phyloP scores from a whole-genome alignment of 2,888 invertebrate species.

The Tetragonisca angustula region DNA sequence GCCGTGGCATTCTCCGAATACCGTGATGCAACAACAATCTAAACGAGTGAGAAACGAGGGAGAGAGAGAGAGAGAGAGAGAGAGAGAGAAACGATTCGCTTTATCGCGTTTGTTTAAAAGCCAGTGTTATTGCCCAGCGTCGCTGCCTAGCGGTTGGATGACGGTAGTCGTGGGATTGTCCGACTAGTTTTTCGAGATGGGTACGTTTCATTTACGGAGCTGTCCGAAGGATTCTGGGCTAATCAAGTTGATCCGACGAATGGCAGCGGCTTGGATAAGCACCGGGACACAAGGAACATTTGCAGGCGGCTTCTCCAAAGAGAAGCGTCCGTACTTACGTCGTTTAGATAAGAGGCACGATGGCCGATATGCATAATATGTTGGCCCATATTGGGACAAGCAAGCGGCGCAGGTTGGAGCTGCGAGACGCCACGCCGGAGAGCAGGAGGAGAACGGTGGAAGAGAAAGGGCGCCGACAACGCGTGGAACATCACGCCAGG shows the following conservation, averaged over 20 bases:
- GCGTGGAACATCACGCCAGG: slow-evolving; percentile 71
- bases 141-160: slow-evolving; percentile 30
- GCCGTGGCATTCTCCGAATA: slow-evolving; percentile 40
- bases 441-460: slow-evolving; percentile 60
- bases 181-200: slow-evolving; percentile 36
- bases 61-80: not conserved
- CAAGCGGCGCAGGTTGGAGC: slow-evolving; percentile 53
- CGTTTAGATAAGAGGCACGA: slow-evolving; percentile 76
- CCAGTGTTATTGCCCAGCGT: slow-evolving; percentile 40
- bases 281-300: slow-evolving; percentile 68
- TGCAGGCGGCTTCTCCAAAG: slow-evolving; percentile 74
- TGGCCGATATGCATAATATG: slow-evolving; percentile 76
- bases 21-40: slow-evolving; percentile 28
- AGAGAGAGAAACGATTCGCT: not conserved
- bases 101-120: slow-evolving; percentile 8
- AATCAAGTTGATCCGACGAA: slow-evolving; percentile 69
- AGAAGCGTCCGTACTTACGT: slow-evolving; percentile 69
- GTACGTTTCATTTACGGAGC: slow-evolving; percentile 58
- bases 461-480: slow-evolving; percentile 72
- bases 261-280: slow-evolving; percentile 57
- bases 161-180: slow-evolving; percentile 29
- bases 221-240: slow-evolving; percentile 56
- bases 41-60: slow-evolving; percentile 5
- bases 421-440: slow-evolving; percentile 56
- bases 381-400: slow-evolving; percentile 76